Base-by-base conservation (phyloP, 2,797 vertebrate genomes). In the Australoheros facetus region DNA sequence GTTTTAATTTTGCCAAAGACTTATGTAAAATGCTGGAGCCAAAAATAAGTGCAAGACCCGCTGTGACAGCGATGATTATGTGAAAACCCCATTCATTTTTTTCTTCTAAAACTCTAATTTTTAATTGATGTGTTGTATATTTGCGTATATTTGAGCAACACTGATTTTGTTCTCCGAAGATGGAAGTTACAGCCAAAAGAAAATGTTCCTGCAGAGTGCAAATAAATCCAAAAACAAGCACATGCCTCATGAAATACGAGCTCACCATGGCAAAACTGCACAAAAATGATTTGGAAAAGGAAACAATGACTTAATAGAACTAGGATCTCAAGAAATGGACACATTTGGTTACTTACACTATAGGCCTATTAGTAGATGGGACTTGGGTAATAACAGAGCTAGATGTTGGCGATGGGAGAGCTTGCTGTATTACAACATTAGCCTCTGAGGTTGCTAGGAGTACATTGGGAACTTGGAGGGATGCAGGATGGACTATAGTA, bases 341-440 rank as follows among this genome's bases (percentile, higher is more conserved):
- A 59, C 89, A 87, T 92, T 72, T 77, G 92, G 87, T 94, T 95
- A 99, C 98, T 99, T 97, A 99, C 98, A 99, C 97, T 94, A 99
- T 97, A 90, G 97, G 96, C 92, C 98, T 97, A 96, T 97, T 99
- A 94, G 97, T 97, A 85, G 98, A 97, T 59, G 98, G 97, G 92
- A 97, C 97, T 93, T 99, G 98, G 91, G 98, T 99, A 94, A 99
- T 99, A 96, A 99, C 98, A 96, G 98, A 98, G 96, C 97, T 99
- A 94, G 98, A 98, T 58, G 98, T 98, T 95, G 98, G 98, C 93
- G 98, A 99, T 90, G 98, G 98, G 95, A 98, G 96, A 90, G 97
- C 97, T 95, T 97, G 98, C 95, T 99, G 98, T 96, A 98, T 98
- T 95, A 99, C 97, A 96, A 99, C 97, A 96, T 96, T 98, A 89